A percentile compares a stretch with the other conserved stretches of the same genome.
Conservation (phyloP, 2,797 vertebrate species). For the Chelon auratus region DNA sequence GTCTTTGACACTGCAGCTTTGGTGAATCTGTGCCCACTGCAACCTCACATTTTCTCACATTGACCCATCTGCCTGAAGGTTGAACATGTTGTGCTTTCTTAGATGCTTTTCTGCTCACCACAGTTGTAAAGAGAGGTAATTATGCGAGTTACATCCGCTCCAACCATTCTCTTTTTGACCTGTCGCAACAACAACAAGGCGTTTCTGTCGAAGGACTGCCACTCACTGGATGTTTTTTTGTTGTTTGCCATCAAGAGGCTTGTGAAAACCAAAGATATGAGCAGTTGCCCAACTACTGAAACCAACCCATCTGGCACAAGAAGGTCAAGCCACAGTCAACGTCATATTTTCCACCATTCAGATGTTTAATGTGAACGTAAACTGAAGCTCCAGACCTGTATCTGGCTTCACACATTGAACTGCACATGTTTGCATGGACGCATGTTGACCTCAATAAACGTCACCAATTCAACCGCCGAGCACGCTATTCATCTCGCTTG, state of each 20-base stretch:
- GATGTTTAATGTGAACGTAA: neutral
- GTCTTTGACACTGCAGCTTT: neutral
- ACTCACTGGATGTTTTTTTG: neutral
- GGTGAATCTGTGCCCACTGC: neutral
- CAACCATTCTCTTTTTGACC: neutral
- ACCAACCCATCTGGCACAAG: neutral
- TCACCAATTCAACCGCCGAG: constrained; percentile 8
- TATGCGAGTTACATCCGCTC: too few species aligned
- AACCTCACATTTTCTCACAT: neutral
- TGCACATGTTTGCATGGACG: neutral
- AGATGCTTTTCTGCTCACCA: neutral
- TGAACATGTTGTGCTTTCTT: neutral
- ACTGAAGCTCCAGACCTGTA: neutral
- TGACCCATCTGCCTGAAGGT: neutral
- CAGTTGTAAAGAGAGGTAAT: neutral
- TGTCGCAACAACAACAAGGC: neutral
- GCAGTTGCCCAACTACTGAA: neutral
- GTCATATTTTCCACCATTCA: neutral
- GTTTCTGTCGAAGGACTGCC: neutral
- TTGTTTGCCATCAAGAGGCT: neutral
- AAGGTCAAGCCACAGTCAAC: neutral
- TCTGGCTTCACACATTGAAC: neutral
- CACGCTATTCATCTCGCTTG: neutral
- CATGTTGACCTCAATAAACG: neutral
- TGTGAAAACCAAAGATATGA: neutral